Percentiles rank a stretch among this genome's conserved stretches.
Conservation (phyloP, 2,113 vertebrate species). For the Rhinopomastus cyanomelas region DNA sequence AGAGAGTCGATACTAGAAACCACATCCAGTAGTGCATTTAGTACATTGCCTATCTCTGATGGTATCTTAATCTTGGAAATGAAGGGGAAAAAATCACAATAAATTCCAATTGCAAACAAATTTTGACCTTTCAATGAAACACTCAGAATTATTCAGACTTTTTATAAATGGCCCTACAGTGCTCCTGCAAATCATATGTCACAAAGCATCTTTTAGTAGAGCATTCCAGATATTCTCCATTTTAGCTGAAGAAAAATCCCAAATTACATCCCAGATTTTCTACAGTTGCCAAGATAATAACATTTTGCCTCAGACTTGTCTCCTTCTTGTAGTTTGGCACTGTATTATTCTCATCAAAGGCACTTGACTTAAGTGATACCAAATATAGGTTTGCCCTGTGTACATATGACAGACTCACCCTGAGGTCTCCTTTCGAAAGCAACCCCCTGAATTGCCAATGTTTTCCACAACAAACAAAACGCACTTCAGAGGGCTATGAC, state of each 20-base stretch:
- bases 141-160: not conserved
- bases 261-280: not conserved
- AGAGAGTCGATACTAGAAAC: constrained; percentile 64
- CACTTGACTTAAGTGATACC: not conserved
- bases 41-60: constrained; percentile 2
- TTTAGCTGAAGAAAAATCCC: not conserved
- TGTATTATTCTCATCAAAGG: not conserved
- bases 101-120: not conserved
- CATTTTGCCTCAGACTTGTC: not conserved
- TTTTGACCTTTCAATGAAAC: not conserved
- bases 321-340: not conserved
- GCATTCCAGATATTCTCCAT: not conserved
- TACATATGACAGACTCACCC: too few species aligned
- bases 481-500: not conserved
- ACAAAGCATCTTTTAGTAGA: not conserved
- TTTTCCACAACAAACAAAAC: not conserved
- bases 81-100: not conserved
- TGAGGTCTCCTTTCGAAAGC: not conserved
- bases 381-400: not conserved
- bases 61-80: constrained; percentile 56
- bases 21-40: constrained; percentile 61
- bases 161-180: not conserved
- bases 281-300: not conserved
- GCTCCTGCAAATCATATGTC: not conserved
- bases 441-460: not conserved